Conservation (phyloP, 2,888 invertebrate genomes). For the Anorthoa munda region DNA sequence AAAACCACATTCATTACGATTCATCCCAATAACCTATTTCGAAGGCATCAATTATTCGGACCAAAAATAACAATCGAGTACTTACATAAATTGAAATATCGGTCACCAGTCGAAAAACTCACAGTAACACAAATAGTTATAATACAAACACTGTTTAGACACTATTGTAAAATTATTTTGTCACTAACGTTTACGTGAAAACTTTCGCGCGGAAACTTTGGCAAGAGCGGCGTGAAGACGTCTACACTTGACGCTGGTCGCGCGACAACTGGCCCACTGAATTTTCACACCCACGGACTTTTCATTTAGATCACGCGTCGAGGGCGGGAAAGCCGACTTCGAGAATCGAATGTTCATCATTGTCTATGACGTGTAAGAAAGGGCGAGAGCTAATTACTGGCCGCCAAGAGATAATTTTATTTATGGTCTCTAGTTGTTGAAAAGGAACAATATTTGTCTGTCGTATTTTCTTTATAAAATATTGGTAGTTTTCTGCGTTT, state of each 20-base stretch:
- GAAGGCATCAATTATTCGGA: conserved; percentile 36
- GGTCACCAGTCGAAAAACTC: conserved; percentile 61
- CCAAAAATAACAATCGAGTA: conserved; percentile 52
- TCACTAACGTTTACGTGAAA: conserved; percentile 66
- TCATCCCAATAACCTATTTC: conserved; percentile 59
- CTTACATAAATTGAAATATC: conserved; percentile 60
- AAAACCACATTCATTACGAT: conserved; percentile 43
- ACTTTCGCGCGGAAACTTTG: conserved; percentile 84
- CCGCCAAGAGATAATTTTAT: conserved; percentile 27
- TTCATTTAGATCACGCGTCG: conserved; percentile 78
- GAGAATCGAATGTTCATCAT: conserved; percentile 73
- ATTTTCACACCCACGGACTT: conserved; percentile 76
- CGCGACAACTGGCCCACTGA: conserved; percentile 77
- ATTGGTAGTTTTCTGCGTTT: not conserved
- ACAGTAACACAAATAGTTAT: conserved; percentile 73
- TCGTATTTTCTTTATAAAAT: conserved; percentile 21
- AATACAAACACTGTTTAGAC: conserved; percentile 71
- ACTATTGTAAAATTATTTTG: conserved; percentile 68
- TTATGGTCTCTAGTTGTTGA: conserved; percentile 9
- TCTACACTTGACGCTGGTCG: conserved; percentile 75
- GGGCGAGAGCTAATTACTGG: conserved; percentile 51
- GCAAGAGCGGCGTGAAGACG: conserved; percentile 65
- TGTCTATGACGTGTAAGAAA: conserved; percentile 67
- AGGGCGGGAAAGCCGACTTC: conserved; percentile 79
- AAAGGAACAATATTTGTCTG: conserved; percentile 7